A percentile compares a stretch with the other conserved stretches of the same genome.
phyloP scores from a whole-genome alignment of 2,888 invertebrate species.

The Athalia cordata region DNA sequence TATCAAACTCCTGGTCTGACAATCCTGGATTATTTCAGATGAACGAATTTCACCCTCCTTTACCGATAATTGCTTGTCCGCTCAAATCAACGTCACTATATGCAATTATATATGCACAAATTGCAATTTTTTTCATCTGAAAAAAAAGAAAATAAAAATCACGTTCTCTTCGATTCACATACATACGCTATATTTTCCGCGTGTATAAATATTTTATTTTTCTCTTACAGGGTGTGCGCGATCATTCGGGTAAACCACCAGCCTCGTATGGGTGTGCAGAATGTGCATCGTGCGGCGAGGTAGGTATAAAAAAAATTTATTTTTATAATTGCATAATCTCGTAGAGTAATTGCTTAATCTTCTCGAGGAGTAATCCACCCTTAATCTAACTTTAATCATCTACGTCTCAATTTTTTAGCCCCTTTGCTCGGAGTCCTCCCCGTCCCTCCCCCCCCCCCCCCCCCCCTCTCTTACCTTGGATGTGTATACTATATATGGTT shows the following conservation, averaged over 20 bases:
- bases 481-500: neutral
- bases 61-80: neutral
- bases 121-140: neutral
- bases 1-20: slow-evolving; percentile 51
- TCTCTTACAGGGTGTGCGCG: no score
- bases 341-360: slow-evolving; percentile 33
- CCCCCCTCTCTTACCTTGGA: neutral
- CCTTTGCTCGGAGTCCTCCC: neutral
- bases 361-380: slow-evolving; percentile 12
- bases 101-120: neutral
- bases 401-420: slow-evolving; percentile 9
- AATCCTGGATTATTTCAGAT: slow-evolving; percentile 55
- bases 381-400: slow-evolving; percentile 42
- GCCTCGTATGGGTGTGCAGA: no score
- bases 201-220: no score
- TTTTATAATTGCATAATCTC: slow-evolving; percentile 34
- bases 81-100: slow-evolving; percentile 26
- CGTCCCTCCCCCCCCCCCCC: neutral
- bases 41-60: slow-evolving; percentile 43
- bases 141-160: neutral
- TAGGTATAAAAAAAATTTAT: neutral
- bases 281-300: no score
- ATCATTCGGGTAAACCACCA: neutral
- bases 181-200: no score
- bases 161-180: neutral